Evolutionary conservation across 1,140 invertebrate genomes (phyloP).

Genomic region (Conopomorpha cramerella): DNA sequence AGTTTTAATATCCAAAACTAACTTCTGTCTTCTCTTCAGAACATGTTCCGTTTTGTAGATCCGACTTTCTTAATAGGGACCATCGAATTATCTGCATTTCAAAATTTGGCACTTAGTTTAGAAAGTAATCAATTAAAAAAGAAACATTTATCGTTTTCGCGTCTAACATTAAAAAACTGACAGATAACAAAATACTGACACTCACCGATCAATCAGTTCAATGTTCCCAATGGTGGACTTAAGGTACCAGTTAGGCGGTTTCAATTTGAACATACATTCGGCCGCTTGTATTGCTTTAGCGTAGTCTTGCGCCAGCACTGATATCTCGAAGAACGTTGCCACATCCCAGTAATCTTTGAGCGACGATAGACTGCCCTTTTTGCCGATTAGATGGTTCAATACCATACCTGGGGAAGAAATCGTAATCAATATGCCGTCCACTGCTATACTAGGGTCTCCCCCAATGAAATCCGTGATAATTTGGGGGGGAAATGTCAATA

Average conservation of each 20-base stretch:
- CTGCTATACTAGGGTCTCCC: no score
- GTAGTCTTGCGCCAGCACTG: conserved; percentile 96
- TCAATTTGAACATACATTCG: conserved; percentile 98
- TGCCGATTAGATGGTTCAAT: conserved; percentile 96
- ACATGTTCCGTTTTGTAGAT: no score
- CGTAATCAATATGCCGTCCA: no score
- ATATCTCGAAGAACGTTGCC: conserved; percentile 99
- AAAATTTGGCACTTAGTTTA: no score
- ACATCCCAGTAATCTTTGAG: conserved; percentile 99
- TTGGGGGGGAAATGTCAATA: no score
- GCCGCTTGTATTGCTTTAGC: conserved; percentile 96
- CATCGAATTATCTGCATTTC: no score
- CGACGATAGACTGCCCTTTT: conserved; percentile 92
- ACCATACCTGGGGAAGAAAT: conserved; percentile 74
- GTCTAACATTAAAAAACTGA: conserved; percentile 2
- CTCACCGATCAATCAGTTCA: conserved; percentile 80
- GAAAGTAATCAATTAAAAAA: no score
- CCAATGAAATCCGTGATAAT: no score
- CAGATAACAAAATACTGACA: conserved; percentile 2
- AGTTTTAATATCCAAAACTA: no score
- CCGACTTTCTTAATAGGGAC: no score
- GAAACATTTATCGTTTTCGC: not conserved
- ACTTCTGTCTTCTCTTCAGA: no score
- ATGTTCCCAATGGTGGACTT: conserved; percentile 99
- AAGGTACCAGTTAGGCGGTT: conserved; percentile 98